phyloP scores from a whole-genome alignment of 1,140 invertebrate species.

The Plectrocnemia conspersa region DNA sequence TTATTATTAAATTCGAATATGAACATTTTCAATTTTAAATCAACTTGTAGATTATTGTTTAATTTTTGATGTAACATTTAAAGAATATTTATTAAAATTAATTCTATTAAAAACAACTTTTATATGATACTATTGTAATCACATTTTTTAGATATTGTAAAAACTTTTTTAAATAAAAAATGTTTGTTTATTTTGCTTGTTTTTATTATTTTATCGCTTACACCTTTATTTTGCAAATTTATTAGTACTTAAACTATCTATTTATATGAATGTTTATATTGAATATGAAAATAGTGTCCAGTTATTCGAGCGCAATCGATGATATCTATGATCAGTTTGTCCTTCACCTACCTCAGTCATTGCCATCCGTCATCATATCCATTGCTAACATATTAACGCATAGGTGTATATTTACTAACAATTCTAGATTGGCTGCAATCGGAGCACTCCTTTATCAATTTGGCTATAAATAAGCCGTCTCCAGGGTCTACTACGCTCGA shows the following conservation, averaged over 20 bases:
- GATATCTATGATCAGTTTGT: no score
- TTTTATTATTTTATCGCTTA: conserved; percentile 29
- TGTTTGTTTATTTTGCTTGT: conserved; percentile 28
- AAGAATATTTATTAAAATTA: no score
- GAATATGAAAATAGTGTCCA: background rate
- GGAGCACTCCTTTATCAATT: conserved; percentile 40
- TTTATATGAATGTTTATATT: background rate
- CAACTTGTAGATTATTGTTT: no score
- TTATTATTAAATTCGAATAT: no score
- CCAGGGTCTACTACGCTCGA: conserved; percentile 82
- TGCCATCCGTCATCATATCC: background rate
- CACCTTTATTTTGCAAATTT: conserved; percentile 24
- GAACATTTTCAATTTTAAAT: no score
- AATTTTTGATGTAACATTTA: conserved; percentile 21
- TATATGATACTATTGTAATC: conserved; percentile 23
- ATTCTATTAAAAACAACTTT: no score
- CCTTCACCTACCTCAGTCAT: background rate
- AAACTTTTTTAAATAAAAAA: conserved; percentile 30
- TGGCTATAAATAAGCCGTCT: conserved; percentile 52
- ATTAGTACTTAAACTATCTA: conserved; percentile 1
- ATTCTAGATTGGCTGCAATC: conserved; percentile 30
- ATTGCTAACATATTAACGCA: background rate
- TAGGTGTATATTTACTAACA: background rate
- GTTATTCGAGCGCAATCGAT: no score
- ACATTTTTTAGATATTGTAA: conserved; percentile 17